Evolutionary conservation across 2,888 invertebrate genomes (phyloP).

Genomic region (Xiphydria camelus): DNA sequence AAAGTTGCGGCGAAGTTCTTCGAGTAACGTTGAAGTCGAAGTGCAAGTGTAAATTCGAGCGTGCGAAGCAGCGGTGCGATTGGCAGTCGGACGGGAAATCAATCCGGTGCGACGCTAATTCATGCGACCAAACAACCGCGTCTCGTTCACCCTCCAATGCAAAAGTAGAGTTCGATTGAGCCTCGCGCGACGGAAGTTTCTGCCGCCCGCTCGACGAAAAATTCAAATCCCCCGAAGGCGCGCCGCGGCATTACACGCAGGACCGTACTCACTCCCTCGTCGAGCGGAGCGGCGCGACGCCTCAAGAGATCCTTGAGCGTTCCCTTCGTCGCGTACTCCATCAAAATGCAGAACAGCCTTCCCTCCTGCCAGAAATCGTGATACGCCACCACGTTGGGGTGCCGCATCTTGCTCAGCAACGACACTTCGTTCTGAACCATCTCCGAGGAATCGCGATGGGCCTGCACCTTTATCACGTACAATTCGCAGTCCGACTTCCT

Average conservation of each 20-base stretch:
- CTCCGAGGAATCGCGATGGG: slow-evolving; percentile 8
- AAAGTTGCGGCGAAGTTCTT: no score
- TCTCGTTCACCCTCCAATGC: no score
- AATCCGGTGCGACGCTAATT: no score
- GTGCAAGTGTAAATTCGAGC: no score
- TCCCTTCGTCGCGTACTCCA: slow-evolving; percentile 79
- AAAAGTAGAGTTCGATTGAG: no score
- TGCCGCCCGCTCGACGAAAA: no score
- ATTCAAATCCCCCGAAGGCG: no score
- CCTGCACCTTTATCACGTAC: slow-evolving; percentile 27
- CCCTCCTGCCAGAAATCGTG: slow-evolving; percentile 10
- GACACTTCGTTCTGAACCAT: slow-evolving; percentile 15
- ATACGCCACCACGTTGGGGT: slow-evolving; percentile 11
- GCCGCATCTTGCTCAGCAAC: slow-evolving; percentile 11
- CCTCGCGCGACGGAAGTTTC: no score
- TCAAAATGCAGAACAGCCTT: slow-evolving; percentile 65
- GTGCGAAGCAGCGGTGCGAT: no score
- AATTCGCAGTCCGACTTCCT: slow-evolving; percentile 14
- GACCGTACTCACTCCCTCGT: slow-evolving; percentile 7
- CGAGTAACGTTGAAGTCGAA: no score
- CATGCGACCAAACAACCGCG: no score
- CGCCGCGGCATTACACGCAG: background rate
- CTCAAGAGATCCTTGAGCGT: slow-evolving; percentile 72
- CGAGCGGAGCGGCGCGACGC: slow-evolving; percentile 6
- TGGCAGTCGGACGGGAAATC: no score